Evolutionary conservation across 2,113 vertebrate species (phyloP), one percentile per base, ranked within the genome.

Genomic region (Physeter macrocephalus): DNA sequence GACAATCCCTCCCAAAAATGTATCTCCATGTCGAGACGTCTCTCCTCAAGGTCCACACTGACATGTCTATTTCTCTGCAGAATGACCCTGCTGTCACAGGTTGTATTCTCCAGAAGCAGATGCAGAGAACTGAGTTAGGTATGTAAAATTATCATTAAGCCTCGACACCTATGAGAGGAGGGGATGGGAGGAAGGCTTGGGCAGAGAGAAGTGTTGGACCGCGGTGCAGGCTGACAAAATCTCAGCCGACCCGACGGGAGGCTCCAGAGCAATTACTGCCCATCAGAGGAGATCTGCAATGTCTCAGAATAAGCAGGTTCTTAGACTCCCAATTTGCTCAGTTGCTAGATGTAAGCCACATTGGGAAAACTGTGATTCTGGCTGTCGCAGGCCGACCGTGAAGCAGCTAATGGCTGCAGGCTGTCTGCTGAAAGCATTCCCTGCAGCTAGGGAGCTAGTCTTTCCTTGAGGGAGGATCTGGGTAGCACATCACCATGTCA

Each of bases 221-320:
- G 4, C 49, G 6, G 21, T 18, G 12, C 10, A 59, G 49, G 39
- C 31, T 27, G 21, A 57, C 34, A 75, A 21, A 66, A 7, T 54
- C 31, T 66, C 41, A 83, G 43, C 2, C 4, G 15, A 27, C 7
- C 12, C 23, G 3, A 0, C 8, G 36, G 3, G 18, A 14, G 46
- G n/a, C 18, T n/a, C 10, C 15, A 34, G 34, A 69, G 21, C 2
- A 67, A n/a, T 84, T 29, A 8, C 0, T 25, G 21, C 10, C 25
- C 36, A 41, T 21, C 41, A n/a, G 7, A 80, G 17, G 14, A 31
- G 20, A 61, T 9, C 36, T 31, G 4, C 8, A 4, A 3, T 8
- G 15, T 2, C 49, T 90, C 43, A 54, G 0, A 9, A 31, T 34
- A 6, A 8, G 17, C 4, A 46, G 34, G 5, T 61, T 36, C 34